Conservation (phyloP, 2,113 vertebrate species). For the Chloebia gouldiae region DNA sequence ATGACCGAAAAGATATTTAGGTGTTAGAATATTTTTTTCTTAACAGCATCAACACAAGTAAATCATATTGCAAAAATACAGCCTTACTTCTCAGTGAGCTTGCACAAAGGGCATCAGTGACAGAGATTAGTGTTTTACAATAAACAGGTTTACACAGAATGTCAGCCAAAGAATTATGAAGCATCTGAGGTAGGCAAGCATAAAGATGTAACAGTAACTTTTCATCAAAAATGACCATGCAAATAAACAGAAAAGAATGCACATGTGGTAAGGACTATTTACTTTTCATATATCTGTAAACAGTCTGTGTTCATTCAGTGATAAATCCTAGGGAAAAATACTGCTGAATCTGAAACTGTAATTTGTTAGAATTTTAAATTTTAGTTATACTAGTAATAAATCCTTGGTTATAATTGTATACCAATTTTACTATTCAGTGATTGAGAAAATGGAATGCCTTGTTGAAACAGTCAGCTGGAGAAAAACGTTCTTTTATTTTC, state of each 20-base stretch:
- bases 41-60: not conserved
- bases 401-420: not conserved
- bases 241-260: not conserved
- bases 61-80: not conserved
- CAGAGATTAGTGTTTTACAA: not conserved
- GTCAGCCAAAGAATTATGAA: not conserved
- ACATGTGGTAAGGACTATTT: not conserved
- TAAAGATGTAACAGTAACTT: not conserved
- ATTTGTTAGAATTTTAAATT: not conserved
- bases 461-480: not conserved
- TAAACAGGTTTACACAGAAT: not conserved
- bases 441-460: not conserved
- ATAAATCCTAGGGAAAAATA: not conserved
- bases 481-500: accelerated
- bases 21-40: not conserved
- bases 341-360: not conserved
- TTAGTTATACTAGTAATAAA: not conserved
- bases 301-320: not conserved
- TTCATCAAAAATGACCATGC: not conserved
- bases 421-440: not conserved
- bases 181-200: accelerated
- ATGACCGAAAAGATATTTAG: not conserved
- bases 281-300: not conserved
- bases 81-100: not conserved
- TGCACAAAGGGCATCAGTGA: not conserved